phyloP scores from a whole-genome alignment of 92 coral and sea anemone species.

The Porites divaricata region DNA sequence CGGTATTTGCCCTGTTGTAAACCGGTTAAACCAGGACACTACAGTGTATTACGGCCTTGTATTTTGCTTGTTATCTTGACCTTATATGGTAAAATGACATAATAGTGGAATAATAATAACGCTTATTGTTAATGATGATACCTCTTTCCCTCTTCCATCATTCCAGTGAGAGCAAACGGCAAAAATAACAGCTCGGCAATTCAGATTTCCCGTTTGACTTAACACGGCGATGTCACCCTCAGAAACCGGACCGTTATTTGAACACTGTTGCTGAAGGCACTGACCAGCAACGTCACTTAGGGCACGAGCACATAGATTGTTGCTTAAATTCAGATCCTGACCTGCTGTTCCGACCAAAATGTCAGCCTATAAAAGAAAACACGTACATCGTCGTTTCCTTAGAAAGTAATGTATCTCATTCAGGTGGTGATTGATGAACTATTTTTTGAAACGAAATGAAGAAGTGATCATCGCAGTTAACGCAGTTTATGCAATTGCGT shows the following conservation, averaged over 20 bases:
- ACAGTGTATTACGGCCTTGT: too few species aligned
- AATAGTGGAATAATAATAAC: neutral
- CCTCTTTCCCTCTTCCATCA: slow-evolving; percentile 60
- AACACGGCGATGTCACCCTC: slow-evolving; percentile 54
- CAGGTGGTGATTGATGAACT: too few species aligned
- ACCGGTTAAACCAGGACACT: too few species aligned
- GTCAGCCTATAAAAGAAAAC: slow-evolving; percentile 38
- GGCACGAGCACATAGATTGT: slow-evolving; percentile 66
- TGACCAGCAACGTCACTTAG: slow-evolving; percentile 75
- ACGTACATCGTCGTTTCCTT: neutral
- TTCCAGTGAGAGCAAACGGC: slow-evolving; percentile 52
- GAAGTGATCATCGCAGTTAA: too few species aligned
- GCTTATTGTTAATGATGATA: neutral
- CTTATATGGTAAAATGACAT: too few species aligned
- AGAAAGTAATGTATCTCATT: too few species aligned
- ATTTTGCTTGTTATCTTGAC: too few species aligned
- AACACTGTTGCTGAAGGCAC: slow-evolving; percentile 60
- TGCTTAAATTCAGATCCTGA: slow-evolving; percentile 49
- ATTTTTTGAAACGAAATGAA: too few species aligned
- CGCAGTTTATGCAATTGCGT: too few species aligned
- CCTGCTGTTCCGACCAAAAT: slow-evolving; percentile 69
- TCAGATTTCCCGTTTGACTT: slow-evolving; percentile 44
- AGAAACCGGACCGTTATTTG: slow-evolving; percentile 29
- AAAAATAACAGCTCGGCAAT: slow-evolving; percentile 55
- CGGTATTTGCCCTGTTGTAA: too few species aligned